These are phyloP conservation scores for Momotus momota DNA, from an alignment of 2,797 vertebrate species.

Conservation along the genomic window DNA sequence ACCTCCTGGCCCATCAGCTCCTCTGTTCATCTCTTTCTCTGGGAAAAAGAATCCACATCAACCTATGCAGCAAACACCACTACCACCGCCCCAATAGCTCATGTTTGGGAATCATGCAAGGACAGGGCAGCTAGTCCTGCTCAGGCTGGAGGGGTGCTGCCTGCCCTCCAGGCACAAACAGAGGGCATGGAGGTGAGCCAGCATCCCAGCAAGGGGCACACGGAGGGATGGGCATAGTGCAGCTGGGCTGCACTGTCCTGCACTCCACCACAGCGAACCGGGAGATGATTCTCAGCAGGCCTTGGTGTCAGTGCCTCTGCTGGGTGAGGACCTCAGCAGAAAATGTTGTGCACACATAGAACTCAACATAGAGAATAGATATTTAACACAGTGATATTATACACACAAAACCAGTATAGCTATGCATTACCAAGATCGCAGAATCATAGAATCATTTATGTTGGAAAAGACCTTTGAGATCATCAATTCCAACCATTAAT, in stretches of 20 bases:
- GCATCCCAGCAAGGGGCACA: fast-evolving
- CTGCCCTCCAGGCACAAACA: neutral
- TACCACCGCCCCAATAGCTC: neutral
- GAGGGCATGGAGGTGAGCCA: neutral
- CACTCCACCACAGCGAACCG: neutral
- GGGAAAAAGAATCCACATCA: neutral
- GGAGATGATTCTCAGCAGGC: neutral
- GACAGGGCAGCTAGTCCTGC: neutral
- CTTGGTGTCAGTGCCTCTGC: neutral
- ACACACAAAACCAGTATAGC: neutral
- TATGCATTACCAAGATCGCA: neutral
- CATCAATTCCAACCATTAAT: neutral
- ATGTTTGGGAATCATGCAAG: neutral
- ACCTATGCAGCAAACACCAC: neutral
- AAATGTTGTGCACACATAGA: neutral
- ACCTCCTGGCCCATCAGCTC: neutral
- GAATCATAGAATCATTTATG: neutral
- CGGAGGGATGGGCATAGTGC: neutral
- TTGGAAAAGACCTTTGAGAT: neutral
- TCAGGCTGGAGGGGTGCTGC: neutral
- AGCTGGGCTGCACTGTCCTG: neutral
- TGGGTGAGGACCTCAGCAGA: neutral
- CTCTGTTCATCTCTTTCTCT: neutral
- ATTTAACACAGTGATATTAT: neutral
- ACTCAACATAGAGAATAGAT: neutral